Evolutionary conservation across 2,888 invertebrate genomes (phyloP).

Genomic region (Zygogramma bicolorata): DNA sequence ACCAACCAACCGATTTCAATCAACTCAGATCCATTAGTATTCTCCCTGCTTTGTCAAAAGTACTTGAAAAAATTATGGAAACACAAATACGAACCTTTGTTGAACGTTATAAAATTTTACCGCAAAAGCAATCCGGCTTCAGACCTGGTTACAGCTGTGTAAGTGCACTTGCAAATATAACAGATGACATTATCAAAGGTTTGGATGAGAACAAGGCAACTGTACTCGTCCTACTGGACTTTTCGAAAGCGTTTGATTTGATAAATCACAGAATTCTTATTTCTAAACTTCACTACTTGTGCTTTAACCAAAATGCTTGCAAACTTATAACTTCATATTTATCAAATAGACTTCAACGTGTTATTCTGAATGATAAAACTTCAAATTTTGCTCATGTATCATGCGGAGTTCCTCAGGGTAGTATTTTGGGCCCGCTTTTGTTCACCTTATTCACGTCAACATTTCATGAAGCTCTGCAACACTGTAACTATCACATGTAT

Average conservation of each 20-base stretch:
- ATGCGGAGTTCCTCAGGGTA: constrained; percentile 3
- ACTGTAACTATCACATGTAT: constrained; percentile 9
- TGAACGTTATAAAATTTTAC: not conserved
- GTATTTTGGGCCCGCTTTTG: constrained; percentile 2
- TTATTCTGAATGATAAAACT: too few relatives aligned
- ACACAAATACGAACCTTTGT: not conserved
- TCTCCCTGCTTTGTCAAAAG: not conserved
- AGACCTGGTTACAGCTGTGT: constrained; percentile 8
- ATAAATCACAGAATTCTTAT: too few relatives aligned
- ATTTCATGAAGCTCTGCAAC: not conserved
- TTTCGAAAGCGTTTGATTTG: too few relatives aligned
- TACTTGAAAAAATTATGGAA: constrained; percentile 4
- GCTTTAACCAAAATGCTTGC: too few relatives aligned
- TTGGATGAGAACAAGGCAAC: not conserved
- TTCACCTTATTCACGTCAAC: constrained; percentile 1
- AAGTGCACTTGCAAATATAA: not conserved
- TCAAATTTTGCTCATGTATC: not conserved
- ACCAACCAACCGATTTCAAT: too few relatives aligned
- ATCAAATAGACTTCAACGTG: too few relatives aligned
- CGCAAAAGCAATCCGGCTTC: constrained; percentile 1
- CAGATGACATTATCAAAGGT: constrained; percentile 6
- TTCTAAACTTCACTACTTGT: too few relatives aligned
- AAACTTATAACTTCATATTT: too few relatives aligned
- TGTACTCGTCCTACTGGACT: too few relatives aligned
- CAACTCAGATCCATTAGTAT: too few relatives aligned